Conservation (phyloP, 2,888 invertebrate genomes). For the Drosophila cracens region DNA sequence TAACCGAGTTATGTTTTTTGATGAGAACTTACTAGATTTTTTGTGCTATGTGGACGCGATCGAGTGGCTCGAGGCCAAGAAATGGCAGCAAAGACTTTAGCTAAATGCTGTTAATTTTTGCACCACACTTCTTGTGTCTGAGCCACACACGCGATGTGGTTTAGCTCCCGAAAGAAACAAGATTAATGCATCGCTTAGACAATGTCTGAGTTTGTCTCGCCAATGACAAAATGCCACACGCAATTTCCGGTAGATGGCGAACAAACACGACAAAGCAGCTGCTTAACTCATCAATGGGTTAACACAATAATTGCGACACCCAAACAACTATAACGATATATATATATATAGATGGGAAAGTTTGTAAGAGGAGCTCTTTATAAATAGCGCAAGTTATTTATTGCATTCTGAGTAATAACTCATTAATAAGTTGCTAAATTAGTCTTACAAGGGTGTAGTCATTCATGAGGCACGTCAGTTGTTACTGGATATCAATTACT, state of each 20-base stretch:
- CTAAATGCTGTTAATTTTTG: conserved; percentile 54
- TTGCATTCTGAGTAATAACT: conserved; percentile 15
- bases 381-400: conserved; percentile 22
- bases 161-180: conserved; percentile 6
- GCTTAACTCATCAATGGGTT: conserved; percentile 38
- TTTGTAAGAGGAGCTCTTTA: conserved; percentile 20
- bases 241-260: conserved; percentile 23
- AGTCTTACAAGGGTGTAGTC: neutral
- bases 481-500: neutral
- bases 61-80: neutral
- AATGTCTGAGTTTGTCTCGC: neutral
- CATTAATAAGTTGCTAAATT: conserved; percentile 25
- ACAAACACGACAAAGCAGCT: conserved; percentile 26
- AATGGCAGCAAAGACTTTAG: conserved; percentile 7
- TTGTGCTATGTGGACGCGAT: conserved; percentile 12
- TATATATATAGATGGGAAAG: conserved; percentile 4
- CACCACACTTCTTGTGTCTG: conserved; percentile 17
- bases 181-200: conserved; percentile 26
- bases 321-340: neutral
- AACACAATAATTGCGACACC: neutral
- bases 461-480: neutral
- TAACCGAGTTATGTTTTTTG: neutral
- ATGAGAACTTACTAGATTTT: neutral
- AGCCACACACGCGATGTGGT: conserved; percentile 47
- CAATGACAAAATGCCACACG: conserved; percentile 26